Percentiles rank a stretch among this genome's conserved stretches.
Evolutionary conservation across 2,113 vertebrate genomes (phyloP).

Genomic region (Gobio gobio): DNA sequence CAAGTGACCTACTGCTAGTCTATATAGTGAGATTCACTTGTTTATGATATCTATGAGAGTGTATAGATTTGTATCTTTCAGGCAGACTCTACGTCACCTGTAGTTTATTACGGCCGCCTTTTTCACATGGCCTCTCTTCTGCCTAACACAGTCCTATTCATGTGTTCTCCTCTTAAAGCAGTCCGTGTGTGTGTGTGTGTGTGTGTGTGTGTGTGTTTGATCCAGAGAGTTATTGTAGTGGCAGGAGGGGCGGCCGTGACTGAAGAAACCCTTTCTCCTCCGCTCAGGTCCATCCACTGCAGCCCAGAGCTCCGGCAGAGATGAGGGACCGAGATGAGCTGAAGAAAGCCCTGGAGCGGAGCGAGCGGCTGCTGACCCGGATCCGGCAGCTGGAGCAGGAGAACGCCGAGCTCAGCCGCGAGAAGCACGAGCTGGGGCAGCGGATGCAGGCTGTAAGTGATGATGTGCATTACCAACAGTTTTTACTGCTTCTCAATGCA

Average conservation of each 20-base stretch:
- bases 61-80: too few relatives aligned
- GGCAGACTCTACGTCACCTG: too few relatives aligned
- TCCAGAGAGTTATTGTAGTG: conserved; percentile 46
- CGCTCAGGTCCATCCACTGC: conserved; percentile 62
- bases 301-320: conserved; percentile 41
- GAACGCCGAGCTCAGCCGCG: conserved; percentile 64
- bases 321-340: conserved; percentile 78
- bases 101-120: neutral
- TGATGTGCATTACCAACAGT: neutral
- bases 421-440: conserved; percentile 67
- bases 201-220: conserved; percentile 6
- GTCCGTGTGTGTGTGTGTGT: neutral
- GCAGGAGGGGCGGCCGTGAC: conserved; percentile 37
- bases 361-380: conserved; percentile 67
- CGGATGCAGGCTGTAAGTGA: conserved; percentile 72
- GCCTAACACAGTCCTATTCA: conserved; percentile 32
- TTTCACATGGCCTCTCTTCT: conserved; percentile 38
- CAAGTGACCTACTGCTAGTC: too few relatives aligned
- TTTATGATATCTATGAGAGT: neutral
- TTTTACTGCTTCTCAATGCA: neutral
- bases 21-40: too few relatives aligned
- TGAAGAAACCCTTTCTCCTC: conserved; percentile 58
- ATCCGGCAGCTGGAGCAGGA: conserved; percentile 71
- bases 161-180: neutral
- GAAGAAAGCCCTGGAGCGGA: conserved; percentile 72